Base-by-base conservation (phyloP, 2,888 invertebrate species). In the Dermolepida albohirtum region DNA sequence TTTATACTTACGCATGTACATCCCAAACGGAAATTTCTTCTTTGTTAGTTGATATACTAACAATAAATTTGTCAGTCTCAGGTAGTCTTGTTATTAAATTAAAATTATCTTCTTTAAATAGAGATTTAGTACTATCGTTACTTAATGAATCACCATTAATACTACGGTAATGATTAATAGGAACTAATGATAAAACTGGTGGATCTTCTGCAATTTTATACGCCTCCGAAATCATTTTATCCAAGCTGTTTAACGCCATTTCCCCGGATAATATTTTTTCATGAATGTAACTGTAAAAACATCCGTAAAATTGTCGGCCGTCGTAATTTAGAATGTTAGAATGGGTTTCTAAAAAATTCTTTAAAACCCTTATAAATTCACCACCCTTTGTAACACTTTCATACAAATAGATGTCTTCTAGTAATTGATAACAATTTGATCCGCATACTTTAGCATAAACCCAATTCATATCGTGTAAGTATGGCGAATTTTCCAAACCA, bases 21-120 rank as follows among this genome's bases (percentile, higher is more conserved):
- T 94, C 91, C 93, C 94, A 94, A 7, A 95, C 93, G 75, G 89
- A 89, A 44, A 95, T 89, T 81, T 93, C 93, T 74, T 92, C 92
- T 8, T 89, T 83, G 64, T 89, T 88, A 0, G 92, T 92, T 2
- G 91, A 90, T 22, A 94, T 86, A 0, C 92, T 92, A 10, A 92
- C 91, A 34, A 93, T 89, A 80, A 89, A 93, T 78, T 90, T 88
- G 50, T 90, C 89, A 59, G 89, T 87, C 50, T 86, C 86, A 70
- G 89, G 89, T 52, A 92, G 84, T 71, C 90, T 84, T 54, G 88
- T 87, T 4, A 91, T 84, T 77, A 89, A 81, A 82, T 90, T 89
- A 77, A 87, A 89, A 66, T 80, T 81, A 77, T 85, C 86, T 29
- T 80, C 82, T 41, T 72, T 70, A 65, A 72, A 76, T 41, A 70